A percentile compares a stretch with the other conserved stretches of the same genome.
These are phyloP conservation scores for Sycophila texana DNA, from an alignment of 2,888 invertebrate species.

Conservation along the genomic window DNA sequence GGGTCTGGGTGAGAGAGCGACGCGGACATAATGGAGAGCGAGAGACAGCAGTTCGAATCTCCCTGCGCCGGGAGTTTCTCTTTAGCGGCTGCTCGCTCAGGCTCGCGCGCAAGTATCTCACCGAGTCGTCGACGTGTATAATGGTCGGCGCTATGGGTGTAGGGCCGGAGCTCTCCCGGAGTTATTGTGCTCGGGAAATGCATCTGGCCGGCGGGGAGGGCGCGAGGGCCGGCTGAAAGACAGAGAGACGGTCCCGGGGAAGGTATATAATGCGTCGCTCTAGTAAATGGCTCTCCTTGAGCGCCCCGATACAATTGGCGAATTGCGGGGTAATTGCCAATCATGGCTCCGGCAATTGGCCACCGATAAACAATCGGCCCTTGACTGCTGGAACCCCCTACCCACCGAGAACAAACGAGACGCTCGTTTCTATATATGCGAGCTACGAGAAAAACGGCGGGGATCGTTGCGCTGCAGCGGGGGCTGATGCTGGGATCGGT, in stretches of 20 bases:
- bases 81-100: neutral
- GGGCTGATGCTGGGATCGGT: no score
- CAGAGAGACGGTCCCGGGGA: neutral
- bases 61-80: slow-evolving; percentile 10
- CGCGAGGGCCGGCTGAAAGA: slow-evolving; percentile 1
- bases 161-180: neutral
- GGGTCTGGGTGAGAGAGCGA: neutral
- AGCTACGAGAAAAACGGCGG: no score
- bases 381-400: slow-evolving; percentile 51
- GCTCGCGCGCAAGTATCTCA: slow-evolving; percentile 15
- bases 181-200: slow-evolving; percentile 45
- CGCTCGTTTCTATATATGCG: no score
- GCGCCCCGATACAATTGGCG: slow-evolving; percentile 61
- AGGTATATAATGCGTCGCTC: slow-evolving; percentile 28
- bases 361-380: slow-evolving; percentile 66
- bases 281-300: slow-evolving; percentile 48
- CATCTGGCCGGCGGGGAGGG: neutral
- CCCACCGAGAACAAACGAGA: neutral
- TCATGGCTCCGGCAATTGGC: slow-evolving; percentile 62
- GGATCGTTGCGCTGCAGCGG: no score
- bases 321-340: slow-evolving; percentile 67
- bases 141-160: neutral
- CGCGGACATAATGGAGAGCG: neutral
- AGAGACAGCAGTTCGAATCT: neutral
- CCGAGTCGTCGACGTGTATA: slow-evolving; percentile 29